phyloP scores from a whole-genome alignment of 2,888 invertebrate species.

The Morpho deidamia region DNA sequence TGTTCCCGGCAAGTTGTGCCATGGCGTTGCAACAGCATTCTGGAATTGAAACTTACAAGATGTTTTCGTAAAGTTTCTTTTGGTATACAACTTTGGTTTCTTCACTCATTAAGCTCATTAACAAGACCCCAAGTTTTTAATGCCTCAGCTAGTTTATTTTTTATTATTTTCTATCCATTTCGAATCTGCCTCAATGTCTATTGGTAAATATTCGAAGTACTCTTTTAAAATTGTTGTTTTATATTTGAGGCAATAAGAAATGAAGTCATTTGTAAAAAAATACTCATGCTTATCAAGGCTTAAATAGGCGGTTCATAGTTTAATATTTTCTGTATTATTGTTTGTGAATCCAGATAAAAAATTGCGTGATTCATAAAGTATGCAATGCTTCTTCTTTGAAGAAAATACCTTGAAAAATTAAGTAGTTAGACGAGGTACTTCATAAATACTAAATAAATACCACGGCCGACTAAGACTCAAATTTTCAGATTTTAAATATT shows the following conservation, averaged over 20 bases:
- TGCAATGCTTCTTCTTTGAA: background rate
- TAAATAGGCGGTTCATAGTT: conserved; percentile 65
- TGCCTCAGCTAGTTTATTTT: conserved; percentile 48
- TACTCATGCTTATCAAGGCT: conserved; percentile 70
- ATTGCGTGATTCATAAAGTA: conserved; percentile 34
- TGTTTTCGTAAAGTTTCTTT: conserved; percentile 52
- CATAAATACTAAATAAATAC: conserved; percentile 63
- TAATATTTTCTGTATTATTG: conserved; percentile 60
- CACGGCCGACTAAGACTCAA: conserved; percentile 66
- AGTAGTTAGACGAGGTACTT: conserved; percentile 18
- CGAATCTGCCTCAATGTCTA: conserved; percentile 54
- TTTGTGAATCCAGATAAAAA: conserved; percentile 27
- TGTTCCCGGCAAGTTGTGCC: conserved; percentile 40
- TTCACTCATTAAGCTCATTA: conserved; percentile 72
- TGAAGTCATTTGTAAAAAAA: conserved; percentile 71
- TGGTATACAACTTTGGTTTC: conserved; percentile 54
- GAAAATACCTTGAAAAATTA: conserved; percentile 3
- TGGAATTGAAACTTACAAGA: conserved; percentile 57
- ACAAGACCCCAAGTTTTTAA: conserved; percentile 67
- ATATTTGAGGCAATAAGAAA: conserved; percentile 68
- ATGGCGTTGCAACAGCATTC: conserved; percentile 50
- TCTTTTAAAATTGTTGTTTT: conserved; percentile 71
- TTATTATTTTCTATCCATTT: conserved; percentile 68
- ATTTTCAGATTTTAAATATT: conserved; percentile 75
- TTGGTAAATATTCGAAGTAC: conserved; percentile 66